Conservation (phyloP, 1,140 invertebrate genomes). For the Himalopsyche phryganea region DNA sequence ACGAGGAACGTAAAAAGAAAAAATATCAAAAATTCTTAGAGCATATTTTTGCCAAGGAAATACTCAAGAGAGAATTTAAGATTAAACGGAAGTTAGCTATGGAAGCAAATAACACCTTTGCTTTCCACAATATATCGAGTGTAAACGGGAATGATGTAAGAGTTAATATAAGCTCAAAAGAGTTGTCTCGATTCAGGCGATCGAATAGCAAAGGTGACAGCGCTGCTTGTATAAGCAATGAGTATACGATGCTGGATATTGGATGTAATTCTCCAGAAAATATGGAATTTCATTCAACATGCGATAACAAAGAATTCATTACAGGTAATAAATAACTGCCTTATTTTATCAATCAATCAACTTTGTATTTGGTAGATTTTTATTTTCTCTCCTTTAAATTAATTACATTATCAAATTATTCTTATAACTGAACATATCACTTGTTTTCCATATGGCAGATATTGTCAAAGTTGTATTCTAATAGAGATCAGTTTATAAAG, state of each 20-base stretch:
- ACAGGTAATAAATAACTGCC: conserved; percentile 41
- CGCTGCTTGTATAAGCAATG: conserved; percentile 39
- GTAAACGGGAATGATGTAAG: conserved; percentile 3
- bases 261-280: conserved; percentile 68
- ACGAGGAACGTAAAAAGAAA: conserved; percentile 44
- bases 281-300: conserved; percentile 72
- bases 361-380: no score
- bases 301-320: conserved; percentile 59
- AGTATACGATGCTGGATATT: conserved; percentile 62
- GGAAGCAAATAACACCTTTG: conserved; percentile 8
- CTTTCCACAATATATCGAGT: conserved; percentile 10
- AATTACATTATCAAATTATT: no score
- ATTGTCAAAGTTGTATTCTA: no score
- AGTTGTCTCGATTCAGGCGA: conserved; percentile 36
- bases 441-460: no score
- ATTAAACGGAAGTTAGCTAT: conserved; percentile 14
- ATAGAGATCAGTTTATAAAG: no score
- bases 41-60: conserved; percentile 44
- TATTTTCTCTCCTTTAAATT: no score
- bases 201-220: conserved; percentile 40
- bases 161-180: conserved; percentile 6
- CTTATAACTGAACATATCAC: no score
- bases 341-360: no score
- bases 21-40: conserved; percentile 49
- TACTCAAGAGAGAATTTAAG: conserved; percentile 32